Evolutionary conservation across 2,797 vertebrate species (phyloP), one percentile per base, ranked within the genome.

Genomic region (Pristis pectinata): DNA sequence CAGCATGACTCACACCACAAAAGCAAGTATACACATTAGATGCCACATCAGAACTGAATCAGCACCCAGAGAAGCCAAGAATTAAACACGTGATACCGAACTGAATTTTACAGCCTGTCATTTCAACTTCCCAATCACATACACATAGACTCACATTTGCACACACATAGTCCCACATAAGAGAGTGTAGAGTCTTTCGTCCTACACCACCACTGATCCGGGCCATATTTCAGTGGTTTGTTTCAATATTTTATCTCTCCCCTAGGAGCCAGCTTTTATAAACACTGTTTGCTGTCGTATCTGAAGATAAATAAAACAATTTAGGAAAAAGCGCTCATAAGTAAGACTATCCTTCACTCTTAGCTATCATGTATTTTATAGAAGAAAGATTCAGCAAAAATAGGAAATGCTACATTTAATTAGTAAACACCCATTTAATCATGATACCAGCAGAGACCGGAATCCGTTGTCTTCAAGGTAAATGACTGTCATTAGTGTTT

Each of bases 401-500:
- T 53, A 85, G 82, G 49, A 85, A 85, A 37, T 80, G 19, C 37
- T 80, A 83, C 49, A 83, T 83, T 83, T 83, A 80, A 83, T 83
- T 49, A 53, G 80, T 41, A 83, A 83, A 80, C 44, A 9, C 17
- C 44, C 3, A 70, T 70, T 70, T 67, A 70, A 70, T 24, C 67
- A 24, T 30, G 53, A 27, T 53, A 83, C 80, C 44, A 24, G 53
- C 80, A 83, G 49, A 37, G 44, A 41, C 41, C 83, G 41, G 80
- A 83, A 83, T 2, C 80, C 49, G 80, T 53, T 83, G 22, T 44
- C 80, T 83, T 53, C 10, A 7, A 30, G 80, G 41, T 53, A 83
- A 83, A 83, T 53, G 83, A 83, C 80, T 83, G n/a, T 80, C 80
- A 83, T 83, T 83, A 83, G 22, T n/a, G 83, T 83, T 83, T 49